Percentiles rank a stretch among this genome's conserved stretches.
These are phyloP conservation scores for Lasioglossum marginatum DNA, from an alignment of 2,888 invertebrate species.

Conservation along the genomic window DNA sequence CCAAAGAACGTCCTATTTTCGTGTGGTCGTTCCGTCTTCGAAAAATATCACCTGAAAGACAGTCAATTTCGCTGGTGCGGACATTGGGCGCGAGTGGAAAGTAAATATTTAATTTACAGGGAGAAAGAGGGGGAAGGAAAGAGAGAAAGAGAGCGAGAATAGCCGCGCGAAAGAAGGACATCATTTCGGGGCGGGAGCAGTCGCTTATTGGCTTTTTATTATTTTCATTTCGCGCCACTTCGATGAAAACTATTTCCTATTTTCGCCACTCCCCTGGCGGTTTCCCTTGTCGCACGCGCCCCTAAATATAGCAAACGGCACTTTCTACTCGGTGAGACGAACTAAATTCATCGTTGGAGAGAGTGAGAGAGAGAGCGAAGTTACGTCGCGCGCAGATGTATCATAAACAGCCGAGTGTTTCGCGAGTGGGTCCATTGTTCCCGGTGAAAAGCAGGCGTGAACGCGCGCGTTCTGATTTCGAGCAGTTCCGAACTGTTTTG, in stretches of 20 bases:
- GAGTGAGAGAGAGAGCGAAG: constrained; percentile 46
- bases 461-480: constrained; percentile 38
- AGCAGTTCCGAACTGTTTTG: constrained; percentile 42
- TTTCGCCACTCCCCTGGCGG: background rate
- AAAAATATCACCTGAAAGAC: background rate
- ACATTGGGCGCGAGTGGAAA: background rate
- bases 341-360: constrained; percentile 35
- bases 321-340: constrained; percentile 55
- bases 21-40: background rate
- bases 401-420: constrained; percentile 34
- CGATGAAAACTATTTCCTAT: background rate
- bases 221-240: constrained; percentile 1
- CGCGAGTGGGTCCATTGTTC: constrained; percentile 56
- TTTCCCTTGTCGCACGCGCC: background rate
- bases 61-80: background rate
- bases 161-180: background rate
- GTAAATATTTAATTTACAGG: background rate
- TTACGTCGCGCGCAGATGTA: constrained; percentile 56
- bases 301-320: constrained; percentile 33
- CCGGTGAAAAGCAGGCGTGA: constrained; percentile 54
- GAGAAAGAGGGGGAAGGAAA: background rate
- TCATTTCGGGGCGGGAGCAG: background rate
- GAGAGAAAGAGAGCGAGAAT: background rate
- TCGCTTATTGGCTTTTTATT: background rate
- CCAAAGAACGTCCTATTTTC: background rate